Base-by-base conservation (phyloP, 2,797 vertebrate genomes). In the Ataeniobius toweri region DNA sequence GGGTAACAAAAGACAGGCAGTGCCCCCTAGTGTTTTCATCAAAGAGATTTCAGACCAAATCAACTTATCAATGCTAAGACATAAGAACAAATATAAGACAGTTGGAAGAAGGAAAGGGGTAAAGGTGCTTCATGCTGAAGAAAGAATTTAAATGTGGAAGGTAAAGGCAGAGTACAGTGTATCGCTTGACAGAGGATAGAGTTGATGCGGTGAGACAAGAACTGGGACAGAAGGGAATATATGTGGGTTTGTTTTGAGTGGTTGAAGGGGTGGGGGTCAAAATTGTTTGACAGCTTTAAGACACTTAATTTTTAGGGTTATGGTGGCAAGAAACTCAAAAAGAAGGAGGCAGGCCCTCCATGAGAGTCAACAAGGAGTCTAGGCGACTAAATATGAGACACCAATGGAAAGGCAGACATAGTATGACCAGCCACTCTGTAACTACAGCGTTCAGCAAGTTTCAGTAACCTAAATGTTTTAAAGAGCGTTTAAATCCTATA, bases 21-120 rank as follows among this genome's bases (percentile, higher is more conserved):
- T 97, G 98, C 98, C 98, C 98, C 96, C 98, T 99, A 98, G 98
- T 97, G 98, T 97, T 96, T 95, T 89, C 87, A 95, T 93, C 91
- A 94, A 94, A 93, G 90, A 90, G 94, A 94, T 94, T 94, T 94
- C 86, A 88, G 88, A 92, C 86, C 88, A 94, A 94, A 93, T 94
- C 89, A 94, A 94, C 92, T 87, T 90, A 87, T 86, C 80, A 73
- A 78, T 82, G 79, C 76, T 85, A 84, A 86, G 75, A 73, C 76
- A 83, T 79, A 84, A 88, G 86, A 90, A 90, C 74, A 86, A 80
- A 91, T 72, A 86, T 59, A 78, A 80, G 75, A 46, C 10, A 71
- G 53, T 55, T 26, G 53, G 55, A 61, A 74, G 55, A 50, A 77
- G 70, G 74, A 53, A 51, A 81, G 80, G 79, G 82, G 83, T 73